Evolutionary conservation across 2,888 invertebrate species (phyloP), one percentile per base, ranked within the genome.

Genomic region (Chromoteleia sp.): DNA sequence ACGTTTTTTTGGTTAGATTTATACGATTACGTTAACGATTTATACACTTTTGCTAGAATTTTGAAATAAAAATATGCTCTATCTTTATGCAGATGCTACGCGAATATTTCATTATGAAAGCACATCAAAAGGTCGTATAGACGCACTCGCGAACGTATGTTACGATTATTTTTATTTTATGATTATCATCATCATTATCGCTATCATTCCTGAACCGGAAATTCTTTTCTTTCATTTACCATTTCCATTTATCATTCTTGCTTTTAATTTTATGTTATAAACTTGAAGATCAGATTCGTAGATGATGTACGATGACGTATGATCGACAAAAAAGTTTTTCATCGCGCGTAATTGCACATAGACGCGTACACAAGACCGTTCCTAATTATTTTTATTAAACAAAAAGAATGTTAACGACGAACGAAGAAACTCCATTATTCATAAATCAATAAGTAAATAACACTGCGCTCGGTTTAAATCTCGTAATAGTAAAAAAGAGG

Each of bases 401-500:
- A 54, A 68, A 68, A 54, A 74, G 48, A 63, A 48, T 7, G 29
- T 59, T 70, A 63, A 77, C 54, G 67, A 70, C 45, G 12, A 43
- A n/a, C 10, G n/a, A 17, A 33, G 58, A 75, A 33, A 8, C 58
- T 12, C 17, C 45, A 30, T 71, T 67, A 65, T 65, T 67, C 41
- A 61, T 79, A 68, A 74, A 79, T 79, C 74, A 79, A 74, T 73
- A 79, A 67, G 50, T 59, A 59, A 65, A 67, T 79, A 71, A 58
- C 15, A 33, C 58, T 10, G 43, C 19, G 39, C 25, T 36, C 14
- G 21, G 14, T 48, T 58, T n/a, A n/a, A n/a, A n/a, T n/a, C n/a
- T n/a, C n/a, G n/a, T n/a, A n/a, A n/a, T n/a, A 10, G 36, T n/a
- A 36, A 36, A 10, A 36, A 36, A 10, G 0, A 36, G n/a, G 8